Percentiles rank a stretch among this genome's conserved stretches.
These are phyloP conservation scores for Drosophila kanapiae DNA, from an alignment of 1,140 invertebrate genomes.

Conservation along the genomic window DNA sequence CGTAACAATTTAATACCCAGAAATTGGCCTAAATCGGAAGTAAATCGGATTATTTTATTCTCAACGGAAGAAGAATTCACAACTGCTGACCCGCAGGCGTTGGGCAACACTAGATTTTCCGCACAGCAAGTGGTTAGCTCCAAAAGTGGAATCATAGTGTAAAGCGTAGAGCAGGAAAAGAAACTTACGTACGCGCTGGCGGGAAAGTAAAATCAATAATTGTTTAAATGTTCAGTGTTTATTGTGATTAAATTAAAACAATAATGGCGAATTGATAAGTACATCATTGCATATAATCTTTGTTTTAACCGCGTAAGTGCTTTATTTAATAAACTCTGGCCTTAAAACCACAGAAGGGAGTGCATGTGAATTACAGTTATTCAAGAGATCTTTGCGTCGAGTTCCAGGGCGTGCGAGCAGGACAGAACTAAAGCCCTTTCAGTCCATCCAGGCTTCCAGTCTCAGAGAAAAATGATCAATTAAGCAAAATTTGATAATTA, in stretches of 20 bases:
- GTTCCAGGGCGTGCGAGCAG: conserved; percentile 11
- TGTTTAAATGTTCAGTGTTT: conserved; percentile 43
- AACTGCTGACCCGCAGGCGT: not conserved
- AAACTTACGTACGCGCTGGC: conserved; percentile 49
- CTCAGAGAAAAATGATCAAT: conserved; percentile 57
- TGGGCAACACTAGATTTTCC: conserved; percentile 22
- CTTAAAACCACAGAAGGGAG: not conserved
- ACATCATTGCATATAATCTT: not conserved
- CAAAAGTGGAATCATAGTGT: not conserved
- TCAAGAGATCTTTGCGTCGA: not conserved
- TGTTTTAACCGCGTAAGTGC: conserved; percentile 37
- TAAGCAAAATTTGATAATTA: conserved; percentile 79
- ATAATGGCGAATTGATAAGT: conserved; percentile 13
- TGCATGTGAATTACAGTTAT: conserved; percentile 11
- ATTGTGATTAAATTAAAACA: conserved; percentile 24
- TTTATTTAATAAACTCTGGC: not conserved
- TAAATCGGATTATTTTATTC: conserved; percentile 42
- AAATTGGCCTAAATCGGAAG: conserved; percentile 66
- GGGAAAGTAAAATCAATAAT: conserved; percentile 9
- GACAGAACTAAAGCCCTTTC: conserved; percentile 2
- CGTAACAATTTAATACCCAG: conserved; percentile 72
- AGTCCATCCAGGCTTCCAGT: conserved; percentile 10
- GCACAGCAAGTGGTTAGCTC: conserved; percentile 1
- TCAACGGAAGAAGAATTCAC: not conserved
- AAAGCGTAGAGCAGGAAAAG: conserved; percentile 19